phyloP scores from a whole-genome alignment of 1,140 invertebrate genomes.

The Sycophaga agraensis region DNA sequence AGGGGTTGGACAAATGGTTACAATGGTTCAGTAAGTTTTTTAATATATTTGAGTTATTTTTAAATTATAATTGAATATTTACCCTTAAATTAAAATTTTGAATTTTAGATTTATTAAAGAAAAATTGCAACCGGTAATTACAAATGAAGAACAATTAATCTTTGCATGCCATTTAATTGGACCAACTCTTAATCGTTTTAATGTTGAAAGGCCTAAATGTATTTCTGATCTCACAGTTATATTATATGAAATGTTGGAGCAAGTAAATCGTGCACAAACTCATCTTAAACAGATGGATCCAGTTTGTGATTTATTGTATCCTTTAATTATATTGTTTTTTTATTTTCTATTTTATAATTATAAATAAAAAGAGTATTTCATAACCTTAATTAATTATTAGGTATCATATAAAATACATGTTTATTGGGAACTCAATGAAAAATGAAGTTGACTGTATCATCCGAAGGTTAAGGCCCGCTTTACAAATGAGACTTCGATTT shows the following conservation, averaged over 20 bases:
- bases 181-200: conserved; percentile 79
- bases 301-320: conserved; percentile 87
- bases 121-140: conserved; percentile 76
- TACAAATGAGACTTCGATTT: conserved; percentile 87
- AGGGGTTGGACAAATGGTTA: conserved; percentile 76
- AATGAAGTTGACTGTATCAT: conserved; percentile 89
- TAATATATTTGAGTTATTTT: background rate
- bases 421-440: conserved; percentile 93
- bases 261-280: conserved; percentile 78
- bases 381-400: conserved; percentile 19
- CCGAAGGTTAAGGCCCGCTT: conserved; percentile 76
- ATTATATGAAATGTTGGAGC: conserved; percentile 86
- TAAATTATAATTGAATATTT: too few species aligned
- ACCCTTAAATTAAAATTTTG: background rate
- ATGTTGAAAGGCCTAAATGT: conserved; percentile 63
- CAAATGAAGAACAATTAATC: conserved; percentile 86
- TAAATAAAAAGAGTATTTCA: background rate
- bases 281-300: conserved; percentile 86
- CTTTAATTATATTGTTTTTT: conserved; percentile 1
- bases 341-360: background rate
- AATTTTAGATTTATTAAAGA: conserved; percentile 78
- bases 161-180: conserved; percentile 90
- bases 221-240: conserved; percentile 85
- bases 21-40: conserved; percentile 68
- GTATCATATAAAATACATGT: conserved; percentile 91